A percentile compares a stretch with the other conserved stretches of the same genome.
Evolutionary conservation across 2,797 vertebrate species (phyloP).

Genomic region (Bovichtus variegatus): DNA sequence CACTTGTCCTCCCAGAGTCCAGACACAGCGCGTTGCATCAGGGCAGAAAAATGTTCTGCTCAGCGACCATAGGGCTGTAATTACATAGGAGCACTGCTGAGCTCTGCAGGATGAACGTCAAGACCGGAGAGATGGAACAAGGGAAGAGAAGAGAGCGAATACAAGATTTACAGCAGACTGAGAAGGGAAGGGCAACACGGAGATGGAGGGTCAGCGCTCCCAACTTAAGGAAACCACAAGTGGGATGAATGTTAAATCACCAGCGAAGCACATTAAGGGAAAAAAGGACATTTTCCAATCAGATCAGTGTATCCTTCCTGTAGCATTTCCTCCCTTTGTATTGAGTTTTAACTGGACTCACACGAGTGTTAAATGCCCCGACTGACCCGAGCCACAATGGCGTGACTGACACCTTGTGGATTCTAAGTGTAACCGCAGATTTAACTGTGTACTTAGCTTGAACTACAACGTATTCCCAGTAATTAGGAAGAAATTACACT

Average conservation of each 20-base stretch:
- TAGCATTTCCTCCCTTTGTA: not conserved
- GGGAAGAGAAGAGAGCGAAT: slow-evolving; percentile 42
- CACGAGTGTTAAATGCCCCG: not conserved
- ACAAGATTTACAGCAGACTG: slow-evolving; percentile 23
- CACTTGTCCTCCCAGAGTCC: slow-evolving; percentile 68
- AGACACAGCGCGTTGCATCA: slow-evolving; percentile 82
- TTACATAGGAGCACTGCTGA: slow-evolving; percentile 87
- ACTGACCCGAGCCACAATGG: not conserved
- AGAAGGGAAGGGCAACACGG: slow-evolving; percentile 12
- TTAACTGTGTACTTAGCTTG: not conserved
- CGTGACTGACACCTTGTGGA: slow-evolving; percentile 79
- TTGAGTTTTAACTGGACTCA: not conserved
- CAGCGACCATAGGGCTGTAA: slow-evolving; percentile 85
- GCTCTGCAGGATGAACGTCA: slow-evolving; percentile 81
- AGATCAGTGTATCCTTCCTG: not conserved
- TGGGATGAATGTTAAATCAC: not conserved
- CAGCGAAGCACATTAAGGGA: not conserved
- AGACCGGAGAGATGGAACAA: slow-evolving; percentile 58
- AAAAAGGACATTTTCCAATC: not conserved
- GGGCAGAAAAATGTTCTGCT: slow-evolving; percentile 84
- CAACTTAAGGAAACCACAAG: not conserved
- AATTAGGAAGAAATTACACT: not conserved
- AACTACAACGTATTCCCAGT: not conserved
- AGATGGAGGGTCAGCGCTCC: not conserved
- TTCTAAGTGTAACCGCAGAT: slow-evolving; percentile 15